Evolutionary conservation across 2,888 invertebrate species (phyloP), one percentile per base, ranked within the genome.

Genomic region (Helicoverpa assulta): DNA sequence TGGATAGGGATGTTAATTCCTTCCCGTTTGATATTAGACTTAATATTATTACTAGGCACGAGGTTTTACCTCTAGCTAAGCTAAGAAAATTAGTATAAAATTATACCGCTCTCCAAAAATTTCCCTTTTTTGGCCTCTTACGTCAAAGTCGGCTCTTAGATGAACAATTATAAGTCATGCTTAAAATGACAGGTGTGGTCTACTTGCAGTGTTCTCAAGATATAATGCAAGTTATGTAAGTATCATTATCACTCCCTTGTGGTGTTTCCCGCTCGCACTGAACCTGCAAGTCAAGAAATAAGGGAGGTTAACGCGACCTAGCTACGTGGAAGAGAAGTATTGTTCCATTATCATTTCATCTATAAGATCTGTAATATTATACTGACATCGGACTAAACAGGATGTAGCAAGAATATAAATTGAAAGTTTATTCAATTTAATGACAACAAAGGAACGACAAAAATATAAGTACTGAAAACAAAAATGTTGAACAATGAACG

Each of bases 401-500:
- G 14, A 29, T 26, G 5, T 47, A 59, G 18, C 10, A 33, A 66
- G 47, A 57, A 51, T 56, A 6, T 47, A 59, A 54, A 74, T 64
- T 68, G 57, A 54, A 59, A 68, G 54, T 69, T 78, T 61, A 65
- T 73, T 71, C 54, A 75, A 80, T 79, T 67, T 62, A 12, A 63
- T 53, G 40, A 18, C 59, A 71, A 70, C 76, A 79, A 79, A 79
- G 73, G 40, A 67, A 78, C 62, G 72, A 79, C 78, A 81, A 80
- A 86, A 86, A 86, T 86, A 85, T 83, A 71, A 70, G 70, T 76
- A 58, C 60, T 79, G 78, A 74, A 86, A 87, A 88, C 88, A 87
- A 89, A 89, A 88, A 86, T 85, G 81, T 84, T 80, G 77, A 80
- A 87, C 88, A 89, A 89, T 89, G 90, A 89, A 86, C 87, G 82